Evolutionary conservation across 2,113 vertebrate species (phyloP).

Genomic region (Herpailurus yagouaroundi): DNA sequence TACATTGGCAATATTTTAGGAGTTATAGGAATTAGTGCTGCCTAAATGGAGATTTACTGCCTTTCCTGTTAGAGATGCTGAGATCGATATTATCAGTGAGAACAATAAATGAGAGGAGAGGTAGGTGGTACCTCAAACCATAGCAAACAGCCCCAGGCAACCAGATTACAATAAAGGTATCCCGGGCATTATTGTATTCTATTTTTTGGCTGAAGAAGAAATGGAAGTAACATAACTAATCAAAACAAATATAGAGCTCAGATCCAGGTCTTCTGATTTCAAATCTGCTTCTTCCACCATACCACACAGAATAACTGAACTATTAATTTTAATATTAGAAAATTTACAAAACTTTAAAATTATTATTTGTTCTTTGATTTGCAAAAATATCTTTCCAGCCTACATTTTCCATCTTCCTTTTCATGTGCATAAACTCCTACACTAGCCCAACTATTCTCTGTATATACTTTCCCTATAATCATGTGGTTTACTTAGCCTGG

Average conservation of each 20-base stretch:
- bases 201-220: background rate
- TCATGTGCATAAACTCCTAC: background rate
- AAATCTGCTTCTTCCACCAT: background rate
- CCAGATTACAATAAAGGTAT: background rate
- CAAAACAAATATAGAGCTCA: background rate
- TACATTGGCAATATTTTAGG: background rate
- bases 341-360: background rate
- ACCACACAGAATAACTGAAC: background rate
- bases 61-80: background rate
- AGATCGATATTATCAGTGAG: background rate
- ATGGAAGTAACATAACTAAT: background rate
- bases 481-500: background rate
- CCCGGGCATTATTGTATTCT: background rate
- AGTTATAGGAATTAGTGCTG: background rate
- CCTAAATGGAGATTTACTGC: background rate
- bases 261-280: background rate
- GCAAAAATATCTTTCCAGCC: background rate
- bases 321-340: background rate
- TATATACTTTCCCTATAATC: background rate
- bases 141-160: background rate
- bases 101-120: background rate
- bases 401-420: background rate
- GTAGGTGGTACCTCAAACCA: accelerated
- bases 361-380: background rate
- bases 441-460: background rate